Base-by-base conservation (phyloP, 1,140 invertebrate genomes). In the Pogonus chalceus region DNA sequence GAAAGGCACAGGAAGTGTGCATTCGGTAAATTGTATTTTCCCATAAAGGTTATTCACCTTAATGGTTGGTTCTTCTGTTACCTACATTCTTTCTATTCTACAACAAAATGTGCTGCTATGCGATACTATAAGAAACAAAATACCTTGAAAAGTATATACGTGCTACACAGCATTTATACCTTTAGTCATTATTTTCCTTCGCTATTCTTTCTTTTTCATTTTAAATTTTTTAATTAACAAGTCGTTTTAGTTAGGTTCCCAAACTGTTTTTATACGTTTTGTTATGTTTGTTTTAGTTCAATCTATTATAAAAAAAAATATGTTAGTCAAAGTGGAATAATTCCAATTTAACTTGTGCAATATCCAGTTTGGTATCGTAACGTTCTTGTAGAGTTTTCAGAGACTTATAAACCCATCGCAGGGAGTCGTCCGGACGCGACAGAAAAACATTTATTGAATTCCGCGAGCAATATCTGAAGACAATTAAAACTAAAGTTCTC, bases 371-470 rank as follows among this genome's bases (percentile, higher is more conserved):
- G 9, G 37, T 43, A 43, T 43, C 37, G 37, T 10, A 18, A 18
- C 18, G 4, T 43, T 9, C 37, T 43, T 43, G 37, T 43, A 12
- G 37, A 43, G 18, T 43, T 43, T 43, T 18, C 37, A 12, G 7
- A 12, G 18, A 12, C 37, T 43, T 43, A 43, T 43, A 43, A 43
- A 43, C 37, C 37, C 18, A 43, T 43, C 18, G 37, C 18, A 16
- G 18, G 3, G 18, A 31, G 26, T 31, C 26, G 4, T 31, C 26
- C 37, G 37, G 18, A 43, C 9, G 37, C 37, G 37, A 43, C 37
- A 43, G 37, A 43, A 43, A 43, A 43, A 43, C 37, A 43, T 43
- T 43, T 43, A 43, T 43, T 43, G 37, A 43, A 43, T 43, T 43
- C 37, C 37, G 18, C 37, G 18, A 43, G 37, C 37, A 12, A 43